Evolutionary conservation across 2,797 vertebrate species (phyloP), one percentile per base, ranked within the genome.

Genomic region (Brachyrhaphis roseni): DNA sequence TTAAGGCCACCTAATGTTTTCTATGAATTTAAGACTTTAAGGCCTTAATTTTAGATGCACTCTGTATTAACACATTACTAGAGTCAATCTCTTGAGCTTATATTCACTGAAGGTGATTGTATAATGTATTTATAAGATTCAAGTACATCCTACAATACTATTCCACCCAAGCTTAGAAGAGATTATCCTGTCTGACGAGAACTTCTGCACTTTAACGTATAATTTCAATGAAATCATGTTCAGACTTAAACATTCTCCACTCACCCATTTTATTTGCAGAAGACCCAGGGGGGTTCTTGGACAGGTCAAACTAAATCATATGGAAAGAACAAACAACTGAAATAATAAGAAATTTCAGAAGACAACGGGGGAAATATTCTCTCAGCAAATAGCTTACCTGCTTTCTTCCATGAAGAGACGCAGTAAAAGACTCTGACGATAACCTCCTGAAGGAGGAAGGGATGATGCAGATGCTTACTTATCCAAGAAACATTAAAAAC

Each of bases 211-310:
- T 23, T 43, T n/a, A 49, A 51, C 45, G 18, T 36, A 73, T 13
- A 4, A 20, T 55, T 53, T 74, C 23, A 53, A 46, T 41, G 10
- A 46, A 53, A 13, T 39, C 11, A 49, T 28, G 53, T 43, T 82
- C 16, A 46, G 13, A 12, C 71, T 39, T 64, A 55, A 79, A 78
- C 13, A 36, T 68, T 36, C 49, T 79, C 12, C 39, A 91, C 92
- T 90, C 85, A 96, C 96, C 95, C 85, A 95, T 94, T 92, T 95
- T 95, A 82, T 94, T 95, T 82, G 89, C 95, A 49, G 94, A 91
- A 57, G 92, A 92, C 79, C 90, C 94, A 64, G 87, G 79, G 23
- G 90, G 82, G 81, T 47, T 93, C 93, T 91, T 95, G 57, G 91
- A 88, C 75, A 93, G 93, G 75, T 95, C 95, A 78, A 87, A 84